A percentile compares a stretch with the other conserved stretches of the same genome.
These are phyloP conservation scores for Aphaenogaster ashmeadi DNA, from an alignment of 1,140 invertebrate species.

Conservation along the genomic window DNA sequence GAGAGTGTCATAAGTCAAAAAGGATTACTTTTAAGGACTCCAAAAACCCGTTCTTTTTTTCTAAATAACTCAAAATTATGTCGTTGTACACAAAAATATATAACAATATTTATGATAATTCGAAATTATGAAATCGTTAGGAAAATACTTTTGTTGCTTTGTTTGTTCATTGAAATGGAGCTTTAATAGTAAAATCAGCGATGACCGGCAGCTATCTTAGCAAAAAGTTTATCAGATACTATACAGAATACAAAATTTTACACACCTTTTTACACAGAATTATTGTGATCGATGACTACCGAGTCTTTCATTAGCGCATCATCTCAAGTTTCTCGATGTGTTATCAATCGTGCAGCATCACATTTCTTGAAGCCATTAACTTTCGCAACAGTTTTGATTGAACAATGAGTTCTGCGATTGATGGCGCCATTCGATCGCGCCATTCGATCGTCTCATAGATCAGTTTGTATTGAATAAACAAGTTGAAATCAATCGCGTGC, in stretches of 20 bases:
- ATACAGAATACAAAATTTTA: neutral
- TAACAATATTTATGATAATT: neutral
- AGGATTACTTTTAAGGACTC: too few species aligned
- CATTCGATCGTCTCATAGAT: conserved; percentile 15
- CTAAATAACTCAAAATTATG: too few species aligned
- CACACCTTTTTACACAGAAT: neutral
- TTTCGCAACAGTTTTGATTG: neutral
- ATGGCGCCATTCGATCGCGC: conserved; percentile 14
- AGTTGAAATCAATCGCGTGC: conserved; percentile 10
- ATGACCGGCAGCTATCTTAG: neutral
- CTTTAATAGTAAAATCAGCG: neutral
- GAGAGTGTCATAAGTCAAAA: too few species aligned
- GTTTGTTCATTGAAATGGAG: neutral
- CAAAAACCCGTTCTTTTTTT: too few species aligned
- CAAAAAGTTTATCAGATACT: neutral
- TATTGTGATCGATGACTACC: neutral
- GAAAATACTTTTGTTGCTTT: neutral
- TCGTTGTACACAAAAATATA: neutral
- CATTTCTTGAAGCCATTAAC: conserved; percentile 29
- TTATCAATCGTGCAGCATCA: conserved; percentile 41
- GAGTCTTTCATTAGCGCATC: neutral
- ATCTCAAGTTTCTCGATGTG: neutral
- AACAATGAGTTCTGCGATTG: neutral
- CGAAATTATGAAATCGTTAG: neutral
- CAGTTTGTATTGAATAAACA: neutral